These are phyloP conservation scores for Amyelois transitella DNA, from an alignment of 1,140 invertebrate genomes.

Conservation along the genomic window DNA sequence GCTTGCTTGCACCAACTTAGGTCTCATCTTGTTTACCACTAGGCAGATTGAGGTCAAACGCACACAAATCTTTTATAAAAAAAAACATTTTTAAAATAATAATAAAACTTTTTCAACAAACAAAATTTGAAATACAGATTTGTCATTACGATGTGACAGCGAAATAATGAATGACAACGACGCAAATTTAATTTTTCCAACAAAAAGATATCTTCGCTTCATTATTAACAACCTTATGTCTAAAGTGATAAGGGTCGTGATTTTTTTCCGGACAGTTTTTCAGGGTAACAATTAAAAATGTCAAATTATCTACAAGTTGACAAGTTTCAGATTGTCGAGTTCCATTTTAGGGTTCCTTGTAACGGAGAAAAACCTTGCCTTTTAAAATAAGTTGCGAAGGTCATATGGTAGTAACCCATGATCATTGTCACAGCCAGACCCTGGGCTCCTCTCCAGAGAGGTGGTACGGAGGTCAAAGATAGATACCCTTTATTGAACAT, in stretches of 20 bases:
- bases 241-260: not conserved
- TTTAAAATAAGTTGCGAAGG: not conserved
- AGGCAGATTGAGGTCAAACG: no score
- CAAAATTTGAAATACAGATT: not conserved
- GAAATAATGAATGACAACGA: slow-evolving; percentile 2
- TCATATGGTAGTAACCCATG: not conserved
- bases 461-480: no score
- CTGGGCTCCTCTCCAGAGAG: no score
- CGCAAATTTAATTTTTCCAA: not conserved
- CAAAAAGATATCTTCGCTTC: not conserved
- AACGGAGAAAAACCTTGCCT: not conserved
- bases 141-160: not conserved
- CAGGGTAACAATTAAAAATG: not conserved
- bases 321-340: slow-evolving; percentile 3
- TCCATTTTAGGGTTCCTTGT: not conserved
- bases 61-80: no score
- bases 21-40: no score
- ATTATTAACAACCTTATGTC: not conserved
- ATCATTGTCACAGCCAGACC: no score
- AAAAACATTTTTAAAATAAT: not conserved
- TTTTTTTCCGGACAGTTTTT: not conserved
- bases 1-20: no score
- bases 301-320: slow-evolving; percentile 1
- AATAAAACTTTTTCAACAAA: not conserved
- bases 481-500: no score